Evolutionary conservation across 2,113 vertebrate species (phyloP).

Genomic region (Genyomyrus donnyi): DNA sequence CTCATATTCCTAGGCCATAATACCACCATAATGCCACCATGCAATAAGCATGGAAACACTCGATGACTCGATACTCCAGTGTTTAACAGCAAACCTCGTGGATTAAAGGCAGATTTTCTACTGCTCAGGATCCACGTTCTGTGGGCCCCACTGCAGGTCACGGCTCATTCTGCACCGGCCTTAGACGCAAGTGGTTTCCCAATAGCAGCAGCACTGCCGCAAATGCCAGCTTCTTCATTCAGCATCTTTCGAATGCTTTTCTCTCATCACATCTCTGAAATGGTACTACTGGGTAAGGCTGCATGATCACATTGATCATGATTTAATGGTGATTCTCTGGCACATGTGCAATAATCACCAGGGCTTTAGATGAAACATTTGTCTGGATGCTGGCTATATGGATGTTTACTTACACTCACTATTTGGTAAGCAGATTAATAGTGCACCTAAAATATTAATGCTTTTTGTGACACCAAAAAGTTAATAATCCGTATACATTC

Average conservation of each 20-base stretch:
- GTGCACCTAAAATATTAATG: too few species aligned
- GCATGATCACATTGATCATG: too few species aligned
- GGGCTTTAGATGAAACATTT: too few species aligned
- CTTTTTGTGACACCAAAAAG: too few species aligned
- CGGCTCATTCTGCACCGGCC: neutral
- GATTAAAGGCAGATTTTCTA: neutral
- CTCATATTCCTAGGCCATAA: neutral
- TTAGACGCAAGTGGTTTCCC: neutral
- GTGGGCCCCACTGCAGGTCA: neutral
- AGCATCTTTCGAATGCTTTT: neutral
- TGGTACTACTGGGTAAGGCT: neutral
- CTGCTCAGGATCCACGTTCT: neutral
- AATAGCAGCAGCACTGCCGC: neutral
- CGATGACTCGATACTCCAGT: neutral
- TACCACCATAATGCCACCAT: neutral
- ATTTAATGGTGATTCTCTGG: too few species aligned
- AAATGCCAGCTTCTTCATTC: neutral
- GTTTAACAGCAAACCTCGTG: neutral
- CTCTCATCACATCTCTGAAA: neutral
- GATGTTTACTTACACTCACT: too few species aligned
- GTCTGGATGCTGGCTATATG: too few species aligned
- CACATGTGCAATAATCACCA: too few species aligned
- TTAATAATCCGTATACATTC: too few species aligned
- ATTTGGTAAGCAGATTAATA: too few species aligned
- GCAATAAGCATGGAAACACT: neutral